These are phyloP conservation scores for Hypena proboscidalis DNA, from an alignment of 2,888 invertebrate species.

Conservation along the genomic window DNA sequence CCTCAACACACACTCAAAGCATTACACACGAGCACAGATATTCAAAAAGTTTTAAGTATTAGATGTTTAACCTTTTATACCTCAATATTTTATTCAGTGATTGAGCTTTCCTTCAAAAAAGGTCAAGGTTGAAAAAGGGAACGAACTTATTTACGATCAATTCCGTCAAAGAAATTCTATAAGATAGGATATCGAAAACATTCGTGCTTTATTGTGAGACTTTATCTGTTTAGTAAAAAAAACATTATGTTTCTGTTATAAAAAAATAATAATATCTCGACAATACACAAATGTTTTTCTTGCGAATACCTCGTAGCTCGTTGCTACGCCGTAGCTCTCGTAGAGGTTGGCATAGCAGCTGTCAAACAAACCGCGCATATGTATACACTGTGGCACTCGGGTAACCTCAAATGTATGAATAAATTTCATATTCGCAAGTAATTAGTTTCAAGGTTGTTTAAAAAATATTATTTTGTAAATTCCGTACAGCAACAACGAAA, in stretches of 20 bases:
- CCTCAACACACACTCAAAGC: neutral
- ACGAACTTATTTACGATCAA: too few species aligned
- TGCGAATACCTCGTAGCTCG: neutral
- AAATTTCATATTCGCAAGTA: neutral
- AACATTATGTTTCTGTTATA: too few species aligned
- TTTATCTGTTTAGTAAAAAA: too few species aligned
- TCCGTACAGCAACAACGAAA: too few species aligned
- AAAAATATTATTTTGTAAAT: too few species aligned
- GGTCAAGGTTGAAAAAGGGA: conserved; percentile 7
- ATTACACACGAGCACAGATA: neutral
- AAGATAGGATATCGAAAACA: neutral
- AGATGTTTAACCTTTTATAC: conserved; percentile 7
- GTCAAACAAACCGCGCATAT: conserved; percentile 4
- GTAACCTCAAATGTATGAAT: neutral
- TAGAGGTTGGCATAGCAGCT: conserved; percentile 5
- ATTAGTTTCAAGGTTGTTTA: too few species aligned
- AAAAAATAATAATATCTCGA: too few species aligned
- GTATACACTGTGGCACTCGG: neutral
- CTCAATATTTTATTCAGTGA: conserved; percentile 9
- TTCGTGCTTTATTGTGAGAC: neutral
- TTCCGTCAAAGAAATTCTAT: neutral
- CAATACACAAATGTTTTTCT: neutral
- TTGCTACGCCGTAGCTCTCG: too few species aligned
- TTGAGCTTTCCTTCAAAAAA: conserved; percentile 4
- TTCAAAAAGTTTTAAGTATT: conserved; percentile 1